Evolutionary conservation across 2,797 vertebrate species (phyloP), one percentile per base, ranked within the genome.

Genomic region (Enteromius paludinosus): DNA sequence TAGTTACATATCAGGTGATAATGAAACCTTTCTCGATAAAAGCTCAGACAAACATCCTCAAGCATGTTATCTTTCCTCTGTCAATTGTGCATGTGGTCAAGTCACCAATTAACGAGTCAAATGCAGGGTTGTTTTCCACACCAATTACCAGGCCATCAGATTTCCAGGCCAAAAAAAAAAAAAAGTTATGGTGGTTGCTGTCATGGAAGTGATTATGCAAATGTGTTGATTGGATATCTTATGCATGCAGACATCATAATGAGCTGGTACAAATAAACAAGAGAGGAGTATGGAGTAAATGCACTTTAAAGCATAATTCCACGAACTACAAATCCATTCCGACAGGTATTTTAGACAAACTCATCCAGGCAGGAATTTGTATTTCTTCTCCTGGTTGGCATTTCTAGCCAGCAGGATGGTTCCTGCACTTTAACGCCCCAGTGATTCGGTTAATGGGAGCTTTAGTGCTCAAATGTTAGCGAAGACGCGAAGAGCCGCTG

Each of bases 361-460:
- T 87, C 66, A 70, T 81, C 83, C 61, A 87, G 88, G 90, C 83
- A 84, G 85, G 72, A 78, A 86, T 84, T 87, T 84, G 82, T 38
- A 80, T 84, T 75, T 75, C 45, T 71, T 61, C 14, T 66, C 82
- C 80, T 70, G 79, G 72, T 41, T 68, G 30, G 72, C 81, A 47
- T 90, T 87, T 89, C 85, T 83, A 18, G 83, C 85, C 87, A 78
- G 80, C 61, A 18, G 79, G 85, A 15, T 59, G 15, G 83, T 89
- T 90, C 86, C 87, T 90, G 87, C 3, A 17, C 87, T 84, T 87
- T 88, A 87, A 91, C 87, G 90, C 90, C 90, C 90, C 90, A 92
- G 87, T 89, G 87, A 86, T 87, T 90, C 87, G 80, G 87, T 85
- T 93, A 93, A 93, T 93, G 82, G 90, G 88, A 92, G 87, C 86